Evolutionary conservation across 2,888 invertebrate species (phyloP).

Genomic region (Caenorhabditis virilis): DNA sequence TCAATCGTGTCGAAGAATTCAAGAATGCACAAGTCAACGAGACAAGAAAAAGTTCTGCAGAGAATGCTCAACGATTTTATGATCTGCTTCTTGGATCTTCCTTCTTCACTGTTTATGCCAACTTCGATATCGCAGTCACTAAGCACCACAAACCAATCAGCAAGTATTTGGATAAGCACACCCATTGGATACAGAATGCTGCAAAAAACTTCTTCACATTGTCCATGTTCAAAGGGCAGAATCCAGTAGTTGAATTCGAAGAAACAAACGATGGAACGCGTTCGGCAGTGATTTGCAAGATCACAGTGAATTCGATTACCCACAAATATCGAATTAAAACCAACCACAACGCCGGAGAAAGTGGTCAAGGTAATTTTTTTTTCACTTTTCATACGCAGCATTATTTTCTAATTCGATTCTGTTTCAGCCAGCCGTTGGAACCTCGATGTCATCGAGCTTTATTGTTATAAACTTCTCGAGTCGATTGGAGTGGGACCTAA

Average conservation of each 20-base stretch:
- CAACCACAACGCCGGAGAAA: constrained; percentile 8
- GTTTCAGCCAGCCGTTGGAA: constrained; percentile 11
- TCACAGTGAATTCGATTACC: constrained; percentile 12
- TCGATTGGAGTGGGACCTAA: constrained; percentile 13
- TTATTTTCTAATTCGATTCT: constrained; percentile 14
- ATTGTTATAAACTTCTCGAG: constrained; percentile 12
- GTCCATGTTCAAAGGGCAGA: constrained; percentile 16
- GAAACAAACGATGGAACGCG: constrained; percentile 1
- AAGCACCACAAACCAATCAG: constrained; percentile 8
- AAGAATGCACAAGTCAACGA: too few species aligned
- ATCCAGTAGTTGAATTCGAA: constrained; percentile 20
- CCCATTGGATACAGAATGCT: constrained; percentile 15
- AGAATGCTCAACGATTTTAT: too few species aligned
- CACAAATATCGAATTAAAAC: constrained; percentile 15
- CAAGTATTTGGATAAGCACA: constrained; percentile 17
- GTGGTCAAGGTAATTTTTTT: constrained; percentile 6
- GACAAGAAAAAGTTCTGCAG: too few species aligned
- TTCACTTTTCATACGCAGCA: background rate
- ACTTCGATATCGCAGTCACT: constrained; percentile 1
- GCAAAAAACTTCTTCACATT: constrained; percentile 12
- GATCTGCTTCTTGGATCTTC: too few species aligned
- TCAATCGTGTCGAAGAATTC: too few species aligned
- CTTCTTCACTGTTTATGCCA: too few species aligned
- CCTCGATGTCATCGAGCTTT: constrained; percentile 13
- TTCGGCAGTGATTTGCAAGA: constrained; percentile 11